A percentile compares a stretch with the other conserved stretches of the same genome.
phyloP scores from a whole-genome alignment of 2,888 invertebrate species.

The Plusia festucae region DNA sequence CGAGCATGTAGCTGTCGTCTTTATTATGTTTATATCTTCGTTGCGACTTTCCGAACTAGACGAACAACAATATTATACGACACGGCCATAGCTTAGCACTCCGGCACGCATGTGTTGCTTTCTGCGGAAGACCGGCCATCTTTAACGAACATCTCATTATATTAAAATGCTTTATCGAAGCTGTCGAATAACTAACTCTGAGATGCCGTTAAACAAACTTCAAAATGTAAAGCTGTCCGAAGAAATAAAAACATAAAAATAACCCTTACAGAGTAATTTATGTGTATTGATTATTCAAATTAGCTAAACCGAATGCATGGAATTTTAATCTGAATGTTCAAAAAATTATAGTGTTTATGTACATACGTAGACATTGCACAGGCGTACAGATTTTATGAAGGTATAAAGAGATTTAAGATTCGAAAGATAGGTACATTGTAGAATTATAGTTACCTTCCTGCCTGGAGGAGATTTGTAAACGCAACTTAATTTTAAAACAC shows the following conservation, averaged over 20 bases:
- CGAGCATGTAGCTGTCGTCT: conserved; percentile 73
- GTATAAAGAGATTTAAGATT: conserved; percentile 55
- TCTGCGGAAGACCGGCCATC: conserved; percentile 34
- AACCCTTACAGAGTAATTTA: conserved; percentile 60
- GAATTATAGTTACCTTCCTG: conserved; percentile 53
- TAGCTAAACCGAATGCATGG: conserved; percentile 60
- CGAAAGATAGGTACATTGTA: conserved; percentile 57
- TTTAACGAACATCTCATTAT: conserved; percentile 48
- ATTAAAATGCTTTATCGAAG: conserved; percentile 30
- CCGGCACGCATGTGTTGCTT: conserved; percentile 37
- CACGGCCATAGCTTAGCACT: conserved; percentile 24
- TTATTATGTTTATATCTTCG: conserved; percentile 72
- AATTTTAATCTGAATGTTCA: conserved; percentile 66
- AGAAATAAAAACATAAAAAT: conserved; percentile 51
- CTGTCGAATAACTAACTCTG: conserved; percentile 24
- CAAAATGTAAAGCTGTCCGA: conserved; percentile 32
- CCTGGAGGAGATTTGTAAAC: conserved; percentile 43
- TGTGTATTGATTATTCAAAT: conserved; percentile 65
- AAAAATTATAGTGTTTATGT: conserved; percentile 53
- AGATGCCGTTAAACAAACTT: conserved; percentile 38
- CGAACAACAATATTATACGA: conserved; percentile 47
- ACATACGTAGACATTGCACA: conserved; percentile 43
- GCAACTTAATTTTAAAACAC: conserved; percentile 42
- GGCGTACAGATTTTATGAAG: conserved; percentile 47
- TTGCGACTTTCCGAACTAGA: conserved; percentile 47